Percentiles rank a stretch among this genome's conserved stretches.
Evolutionary conservation across 1,140 invertebrate species (phyloP).

Genomic region (Pseudomyrmex cubaensis): DNA sequence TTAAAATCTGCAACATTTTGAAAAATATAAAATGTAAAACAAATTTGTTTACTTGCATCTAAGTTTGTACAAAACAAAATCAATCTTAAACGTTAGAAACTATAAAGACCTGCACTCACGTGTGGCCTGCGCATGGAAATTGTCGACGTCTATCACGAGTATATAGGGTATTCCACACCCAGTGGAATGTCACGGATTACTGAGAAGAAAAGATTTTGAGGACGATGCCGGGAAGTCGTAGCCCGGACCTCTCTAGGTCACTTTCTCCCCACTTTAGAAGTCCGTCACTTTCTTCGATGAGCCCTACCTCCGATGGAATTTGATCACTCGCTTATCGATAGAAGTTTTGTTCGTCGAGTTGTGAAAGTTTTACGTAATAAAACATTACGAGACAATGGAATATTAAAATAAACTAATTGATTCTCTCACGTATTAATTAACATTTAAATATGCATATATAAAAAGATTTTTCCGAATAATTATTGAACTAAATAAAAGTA

Average conservation of each 20-base stretch:
- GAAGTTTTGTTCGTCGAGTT: background rate
- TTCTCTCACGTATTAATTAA: background rate
- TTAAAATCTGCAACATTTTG: background rate
- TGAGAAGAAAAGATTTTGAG: constrained; percentile 52
- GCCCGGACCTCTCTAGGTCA: constrained; percentile 75
- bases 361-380: background rate
- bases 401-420: background rate
- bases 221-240: constrained; percentile 30
- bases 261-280: constrained; percentile 79
- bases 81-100: background rate
- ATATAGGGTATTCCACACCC: constrained; percentile 39
- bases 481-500: background rate
- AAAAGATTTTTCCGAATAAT: constrained; percentile 1
- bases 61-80: too few species aligned
- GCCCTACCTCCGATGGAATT: background rate
- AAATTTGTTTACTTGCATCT: background rate
- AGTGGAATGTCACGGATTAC: constrained; percentile 50
- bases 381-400: background rate
- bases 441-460: background rate
- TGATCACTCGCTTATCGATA: background rate
- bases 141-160: background rate
- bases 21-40: background rate
- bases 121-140: background rate
- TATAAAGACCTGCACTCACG: constrained; percentile 12
- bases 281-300: constrained; percentile 79